Conservation (phyloP, 2,888 invertebrate genomes). For the Leistus spinibarbis region DNA sequence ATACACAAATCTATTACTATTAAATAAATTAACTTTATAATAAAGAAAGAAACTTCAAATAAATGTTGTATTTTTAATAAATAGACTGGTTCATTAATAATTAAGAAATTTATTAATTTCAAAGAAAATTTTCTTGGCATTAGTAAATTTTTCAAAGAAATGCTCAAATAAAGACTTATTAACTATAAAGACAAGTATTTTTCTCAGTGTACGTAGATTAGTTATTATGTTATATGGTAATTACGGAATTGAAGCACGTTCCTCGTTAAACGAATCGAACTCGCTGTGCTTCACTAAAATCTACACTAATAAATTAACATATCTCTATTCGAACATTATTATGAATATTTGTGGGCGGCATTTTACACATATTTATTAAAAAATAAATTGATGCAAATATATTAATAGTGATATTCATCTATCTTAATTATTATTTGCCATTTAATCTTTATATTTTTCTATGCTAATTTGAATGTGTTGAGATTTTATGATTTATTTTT, state of each 20-base stretch:
- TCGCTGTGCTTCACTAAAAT: not conserved
- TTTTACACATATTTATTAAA: not conserved
- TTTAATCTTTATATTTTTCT: not conserved
- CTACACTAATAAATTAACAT: not conserved
- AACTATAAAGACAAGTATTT: too few species aligned
- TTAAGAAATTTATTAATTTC: too few species aligned
- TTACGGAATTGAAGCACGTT: not conserved
- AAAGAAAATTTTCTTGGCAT: too few species aligned
- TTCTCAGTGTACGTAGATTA: not conserved
- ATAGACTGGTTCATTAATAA: too few species aligned
- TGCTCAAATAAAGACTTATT: too few species aligned
- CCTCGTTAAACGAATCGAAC: not conserved
- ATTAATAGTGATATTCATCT: not conserved
- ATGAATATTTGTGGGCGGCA: not conserved
- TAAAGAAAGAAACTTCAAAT: too few species aligned
- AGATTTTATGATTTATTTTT: too few species aligned
- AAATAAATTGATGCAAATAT: not conserved
- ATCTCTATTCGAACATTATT: not conserved
- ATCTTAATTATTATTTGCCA: not conserved
- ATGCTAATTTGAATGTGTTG: too few species aligned
- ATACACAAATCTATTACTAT: too few species aligned
- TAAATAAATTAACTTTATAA: too few species aligned
- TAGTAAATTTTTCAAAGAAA: too few species aligned
- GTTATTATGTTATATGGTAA: not conserved
- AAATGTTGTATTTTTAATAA: too few species aligned